phyloP scores from a whole-genome alignment of 2,888 invertebrate species.

The Pristionchus arcanus region DNA sequence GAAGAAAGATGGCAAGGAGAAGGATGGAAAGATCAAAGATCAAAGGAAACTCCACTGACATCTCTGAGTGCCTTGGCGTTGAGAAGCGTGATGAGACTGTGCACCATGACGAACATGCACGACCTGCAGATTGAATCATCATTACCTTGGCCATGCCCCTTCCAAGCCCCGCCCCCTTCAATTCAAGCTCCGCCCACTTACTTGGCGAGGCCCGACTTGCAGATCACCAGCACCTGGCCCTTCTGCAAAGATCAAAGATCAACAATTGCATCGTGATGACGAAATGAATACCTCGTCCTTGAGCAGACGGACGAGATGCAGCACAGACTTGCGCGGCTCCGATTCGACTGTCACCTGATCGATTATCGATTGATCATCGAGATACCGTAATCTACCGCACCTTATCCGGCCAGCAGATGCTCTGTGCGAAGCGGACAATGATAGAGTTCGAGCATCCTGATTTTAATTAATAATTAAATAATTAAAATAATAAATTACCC shows the following conservation, averaged over 20 bases:
- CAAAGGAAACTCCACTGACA: not conserved
- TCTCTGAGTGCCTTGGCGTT: conserved; percentile 29
- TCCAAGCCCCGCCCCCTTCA: not conserved
- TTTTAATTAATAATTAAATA: not conserved
- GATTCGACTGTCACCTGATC: conserved; percentile 36
- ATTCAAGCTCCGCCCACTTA: not conserved
- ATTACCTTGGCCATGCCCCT: not conserved
- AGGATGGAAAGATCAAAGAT: not conserved
- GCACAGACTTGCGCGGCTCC: conserved; percentile 36
- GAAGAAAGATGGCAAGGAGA: not conserved
- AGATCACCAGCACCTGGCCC: not conserved
- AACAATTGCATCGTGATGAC: not conserved
- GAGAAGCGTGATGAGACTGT: conserved; percentile 25
- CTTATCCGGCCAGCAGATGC: not conserved
- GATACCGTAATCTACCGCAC: conserved; percentile 16
- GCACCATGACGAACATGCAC: conserved; percentile 49
- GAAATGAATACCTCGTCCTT: conserved; percentile 19
- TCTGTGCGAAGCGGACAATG: conserved; percentile 22
- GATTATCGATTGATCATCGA: conserved; percentile 21
- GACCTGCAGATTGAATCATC: not conserved
- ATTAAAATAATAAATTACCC: not conserved
- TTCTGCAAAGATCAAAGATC: conserved; percentile 27
- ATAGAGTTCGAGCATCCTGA: conserved; percentile 27
- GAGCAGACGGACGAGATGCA: conserved; percentile 33
- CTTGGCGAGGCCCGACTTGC: conserved; percentile 25